Base-by-base conservation (phyloP, 2,797 vertebrate genomes). In the Tympanoctomys barrerae region DNA sequence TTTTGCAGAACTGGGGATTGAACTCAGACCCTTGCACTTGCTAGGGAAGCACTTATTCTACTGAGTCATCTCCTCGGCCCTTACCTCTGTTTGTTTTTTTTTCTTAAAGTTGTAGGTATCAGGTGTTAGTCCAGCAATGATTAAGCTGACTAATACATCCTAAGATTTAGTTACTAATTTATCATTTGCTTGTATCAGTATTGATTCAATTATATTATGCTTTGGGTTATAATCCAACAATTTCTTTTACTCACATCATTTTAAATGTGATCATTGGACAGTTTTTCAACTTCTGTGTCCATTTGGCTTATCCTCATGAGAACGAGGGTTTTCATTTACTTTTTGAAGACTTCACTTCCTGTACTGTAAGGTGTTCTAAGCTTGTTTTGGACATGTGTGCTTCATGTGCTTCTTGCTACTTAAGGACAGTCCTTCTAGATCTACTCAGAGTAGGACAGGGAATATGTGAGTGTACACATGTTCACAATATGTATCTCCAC, bases 401-500 rank as follows among this genome's bases (percentile, higher is more conserved):
- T 57, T 5, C 59, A 2, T 4, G 10, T 7, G 16, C 11, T 33
- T 42, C 18, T 5, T 26, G 10, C 7, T 31, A 5, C 54, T 21
- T 78, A 7, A 4, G 8, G 39, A 6, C 24, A 6, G 7, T 26
- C 24, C 19, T 19, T 39, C 11, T 9, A 22, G 7, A 3, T 6
- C 31, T 2, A 52, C 8, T 88, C 9, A 26, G 22, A 46, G 21
- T 6, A 77, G 52, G 87, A 36, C 1, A 3, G 18, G 7, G 28
- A 6, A 13, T 28, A 49, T 0, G 2, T 62, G 2, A 0, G 28
- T 28, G 8, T 61, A 13, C 11, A n/a, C 2, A 36, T 31, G 5
- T 61, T 52, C 1, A 31, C 24, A 49, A 2, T 7, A 26, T 1
- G 36, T 36, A 64, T 3, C 13, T 33, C 12, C 7, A 19, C 24